Evolutionary conservation across 1,140 invertebrate genomes (phyloP).

Genomic region (Steinernema khuongi): DNA sequence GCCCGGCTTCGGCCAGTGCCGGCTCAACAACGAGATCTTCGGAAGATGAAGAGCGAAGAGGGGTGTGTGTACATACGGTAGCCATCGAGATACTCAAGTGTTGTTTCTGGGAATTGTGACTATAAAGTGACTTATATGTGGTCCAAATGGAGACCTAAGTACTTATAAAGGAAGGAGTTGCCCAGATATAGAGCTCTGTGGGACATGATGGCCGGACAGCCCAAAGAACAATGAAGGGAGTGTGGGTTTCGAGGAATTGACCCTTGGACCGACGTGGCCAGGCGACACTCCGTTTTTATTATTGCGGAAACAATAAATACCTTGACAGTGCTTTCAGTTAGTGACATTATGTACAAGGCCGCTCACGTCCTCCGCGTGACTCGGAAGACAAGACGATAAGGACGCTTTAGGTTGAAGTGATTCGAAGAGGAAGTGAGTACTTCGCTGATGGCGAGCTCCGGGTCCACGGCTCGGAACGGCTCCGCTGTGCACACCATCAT

Average conservation of each 20-base stretch:
- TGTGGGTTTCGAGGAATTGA: too few relatives aligned
- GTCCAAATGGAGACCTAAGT: too few relatives aligned
- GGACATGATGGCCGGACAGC: too few relatives aligned
- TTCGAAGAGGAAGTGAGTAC: not conserved
- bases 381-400: not conserved
- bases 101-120: not conserved
- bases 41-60: not conserved
- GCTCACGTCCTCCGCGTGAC: not conserved
- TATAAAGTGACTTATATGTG: too few relatives aligned
- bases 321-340: not conserved
- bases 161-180: too few relatives aligned
- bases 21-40: not conserved
- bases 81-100: not conserved
- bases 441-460: not conserved
- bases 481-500: not conserved
- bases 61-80: not conserved
- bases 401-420: not conserved
- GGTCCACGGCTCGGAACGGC: not conserved
- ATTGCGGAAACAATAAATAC: too few relatives aligned
- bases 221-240: too few relatives aligned
- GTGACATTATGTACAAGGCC: not conserved
- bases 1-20: conserved; percentile 15
- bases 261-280: too few relatives aligned
- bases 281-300: too few relatives aligned
- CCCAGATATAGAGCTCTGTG: too few relatives aligned